Percentiles rank a stretch among this genome's conserved stretches.
These are phyloP conservation scores for Osmerus eperlanus DNA, from an alignment of 2,113 vertebrate species.

Conservation along the genomic window DNA sequence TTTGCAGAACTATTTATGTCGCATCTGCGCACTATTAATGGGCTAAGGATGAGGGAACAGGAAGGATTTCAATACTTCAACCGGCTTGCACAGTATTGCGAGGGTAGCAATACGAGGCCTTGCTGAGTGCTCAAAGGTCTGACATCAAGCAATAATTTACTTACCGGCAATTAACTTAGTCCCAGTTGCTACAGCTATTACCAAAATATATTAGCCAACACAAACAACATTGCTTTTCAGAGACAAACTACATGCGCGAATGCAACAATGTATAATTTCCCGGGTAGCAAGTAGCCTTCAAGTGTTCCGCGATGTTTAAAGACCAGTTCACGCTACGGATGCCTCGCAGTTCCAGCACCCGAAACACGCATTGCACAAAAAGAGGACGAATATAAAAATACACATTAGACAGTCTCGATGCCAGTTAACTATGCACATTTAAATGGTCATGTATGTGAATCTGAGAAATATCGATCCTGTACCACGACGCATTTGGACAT, in stretches of 20 bases:
- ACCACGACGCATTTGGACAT: too few species aligned
- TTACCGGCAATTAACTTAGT: slow-evolving; percentile 25
- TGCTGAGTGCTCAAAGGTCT: too few species aligned
- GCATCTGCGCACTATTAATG: slow-evolving; percentile 22
- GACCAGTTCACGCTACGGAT: slow-evolving; percentile 32
- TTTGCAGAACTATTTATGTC: slow-evolving; percentile 54
- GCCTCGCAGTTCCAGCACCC: slow-evolving; percentile 25
- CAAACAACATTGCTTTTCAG: neutral
- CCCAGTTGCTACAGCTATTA: slow-evolving; percentile 25
- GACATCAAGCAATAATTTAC: neutral
- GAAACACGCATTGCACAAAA: slow-evolving; percentile 19
- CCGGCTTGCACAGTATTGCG: slow-evolving; percentile 8
- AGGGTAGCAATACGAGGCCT: too few species aligned
- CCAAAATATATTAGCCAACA: neutral
- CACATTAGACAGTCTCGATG: slow-evolving; percentile 3
- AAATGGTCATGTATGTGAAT: too few species aligned
- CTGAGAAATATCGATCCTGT: too few species aligned
- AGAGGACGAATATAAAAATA: slow-evolving; percentile 10
- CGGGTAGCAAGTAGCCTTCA: slow-evolving; percentile 6
- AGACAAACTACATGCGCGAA: neutral
- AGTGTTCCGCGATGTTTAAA: slow-evolving; percentile 12
- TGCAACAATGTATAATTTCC: neutral
- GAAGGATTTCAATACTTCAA: slow-evolving; percentile 20
- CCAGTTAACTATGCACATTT: too few species aligned
- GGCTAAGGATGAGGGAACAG: slow-evolving; percentile 23